Evolutionary conservation across 2,113 vertebrate genomes (phyloP).

Genomic region (Neolamprologus ventralis): DNA sequence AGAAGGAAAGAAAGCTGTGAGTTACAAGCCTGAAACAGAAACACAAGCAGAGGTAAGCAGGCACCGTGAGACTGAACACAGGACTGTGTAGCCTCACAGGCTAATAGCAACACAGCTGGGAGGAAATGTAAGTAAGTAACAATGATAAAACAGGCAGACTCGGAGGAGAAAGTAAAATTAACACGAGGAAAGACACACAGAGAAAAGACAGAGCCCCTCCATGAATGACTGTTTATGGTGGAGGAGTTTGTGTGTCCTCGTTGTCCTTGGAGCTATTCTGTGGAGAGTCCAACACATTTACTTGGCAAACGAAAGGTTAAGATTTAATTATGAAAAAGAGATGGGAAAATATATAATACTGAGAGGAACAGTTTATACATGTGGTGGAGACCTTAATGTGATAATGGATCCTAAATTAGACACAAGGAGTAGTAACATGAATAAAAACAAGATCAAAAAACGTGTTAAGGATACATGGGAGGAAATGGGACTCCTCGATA

Average conservation of each 20-base stretch:
- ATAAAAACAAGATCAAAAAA: background rate
- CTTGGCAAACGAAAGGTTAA: background rate
- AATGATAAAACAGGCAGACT: background rate
- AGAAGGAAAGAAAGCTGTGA: accelerated
- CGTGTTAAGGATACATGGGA: background rate
- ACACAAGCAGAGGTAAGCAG: background rate
- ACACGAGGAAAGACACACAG: accelerated
- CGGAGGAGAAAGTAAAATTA: background rate
- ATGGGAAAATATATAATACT: background rate
- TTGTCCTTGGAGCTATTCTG: background rate
- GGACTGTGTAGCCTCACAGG: background rate
- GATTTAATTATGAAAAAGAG: background rate
- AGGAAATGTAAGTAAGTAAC: background rate
- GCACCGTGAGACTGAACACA: background rate
- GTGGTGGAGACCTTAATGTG: background rate
- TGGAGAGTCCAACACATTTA: background rate
- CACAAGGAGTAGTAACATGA: accelerated
- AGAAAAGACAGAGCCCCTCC: background rate
- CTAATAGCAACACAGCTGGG: background rate
- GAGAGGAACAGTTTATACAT: background rate
- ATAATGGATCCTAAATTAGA: background rate
- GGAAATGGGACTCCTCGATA: background rate
- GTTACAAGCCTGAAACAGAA: background rate
- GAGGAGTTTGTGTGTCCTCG: accelerated
- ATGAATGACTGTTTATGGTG: background rate